Evolutionary conservation across 2,113 vertebrate genomes (phyloP).

Genomic region (Burhinus oedicnemus): DNA sequence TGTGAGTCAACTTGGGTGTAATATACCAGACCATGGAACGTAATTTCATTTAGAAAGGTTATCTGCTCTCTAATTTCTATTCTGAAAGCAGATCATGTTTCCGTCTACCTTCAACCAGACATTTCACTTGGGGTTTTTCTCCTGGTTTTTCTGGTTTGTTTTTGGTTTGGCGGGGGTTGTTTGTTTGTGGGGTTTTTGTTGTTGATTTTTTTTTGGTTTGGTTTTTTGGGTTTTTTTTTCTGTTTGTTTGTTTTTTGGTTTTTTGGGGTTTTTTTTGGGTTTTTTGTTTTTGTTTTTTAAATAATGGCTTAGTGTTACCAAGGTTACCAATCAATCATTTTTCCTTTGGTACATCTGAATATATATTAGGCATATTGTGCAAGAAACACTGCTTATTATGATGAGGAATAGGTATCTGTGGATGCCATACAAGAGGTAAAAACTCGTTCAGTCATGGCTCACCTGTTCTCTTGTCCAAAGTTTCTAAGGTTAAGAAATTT

Average conservation of each 20-base stretch:
- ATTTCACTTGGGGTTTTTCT: background rate
- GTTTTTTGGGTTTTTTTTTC: too few species aligned
- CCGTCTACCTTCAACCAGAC: slow-evolving; percentile 14
- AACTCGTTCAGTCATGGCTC: background rate
- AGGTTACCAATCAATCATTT: slow-evolving; percentile 36
- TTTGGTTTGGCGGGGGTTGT: background rate
- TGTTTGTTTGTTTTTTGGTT: too few species aligned
- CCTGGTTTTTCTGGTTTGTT: background rate
- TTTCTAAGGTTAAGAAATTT: background rate
- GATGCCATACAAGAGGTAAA: background rate
- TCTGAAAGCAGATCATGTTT: slow-evolving; percentile 34
- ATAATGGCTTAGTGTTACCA: slow-evolving; percentile 1
- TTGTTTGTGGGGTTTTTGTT: too few species aligned
- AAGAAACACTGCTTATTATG: slow-evolving; percentile 18
- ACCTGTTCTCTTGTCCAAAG: background rate
- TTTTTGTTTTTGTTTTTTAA: background rate
- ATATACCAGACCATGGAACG: background rate
- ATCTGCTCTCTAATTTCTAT: slow-evolving; percentile 47
- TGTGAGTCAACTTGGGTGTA: background rate
- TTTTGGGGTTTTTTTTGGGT: background rate
- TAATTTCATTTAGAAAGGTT: slow-evolving; percentile 42
- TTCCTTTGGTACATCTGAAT: background rate
- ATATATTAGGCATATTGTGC: background rate
- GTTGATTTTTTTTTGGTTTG: too few species aligned
- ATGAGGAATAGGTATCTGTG: background rate